Evolutionary conservation across 2,888 invertebrate genomes (phyloP), one percentile per base, ranked within the genome.

Genomic region (Tiphia femorata): DNA sequence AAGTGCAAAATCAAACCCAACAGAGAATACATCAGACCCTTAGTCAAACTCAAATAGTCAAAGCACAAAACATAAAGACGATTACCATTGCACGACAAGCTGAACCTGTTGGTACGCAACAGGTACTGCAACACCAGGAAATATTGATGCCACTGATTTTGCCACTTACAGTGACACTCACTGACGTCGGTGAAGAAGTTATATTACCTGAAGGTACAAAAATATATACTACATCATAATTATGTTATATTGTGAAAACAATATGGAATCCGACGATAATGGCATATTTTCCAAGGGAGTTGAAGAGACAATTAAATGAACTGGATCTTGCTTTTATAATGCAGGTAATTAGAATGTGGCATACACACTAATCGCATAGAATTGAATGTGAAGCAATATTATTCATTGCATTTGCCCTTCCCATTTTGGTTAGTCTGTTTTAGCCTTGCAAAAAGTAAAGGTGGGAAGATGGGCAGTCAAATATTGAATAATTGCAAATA

Each of bases 141-240:
- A 79, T 83, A 40, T 52, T 83, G 5, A 82, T 83, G 83, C 83
- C 83, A 2, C 55, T 83, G 16, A 82, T 83, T 23, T 52, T 83
- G 25, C 83, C 82, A 4, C 64, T 83, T 0, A 81, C 82, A 0
- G 82, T 83, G 0, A 82, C 83, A 0, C 66, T 83, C 2, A 67
- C 82, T 0, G 82, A 83, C 37, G 80, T 80, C 1, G 81, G 79
- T 10, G 82, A 83, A 8, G 83, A 83, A 66, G 81, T 82, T 2
- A 81, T 81, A 43, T 51, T 83, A 16, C 81, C 83, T 0, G 83
- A 83, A 49, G 83, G 81, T 42, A 81, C 82, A 0, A 83, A 83
- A 29, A 79, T 83, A 61, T 83, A 77, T 42, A 82, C 83, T 0
- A 78, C 82, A 1, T 70, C 81, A 55, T 80, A 77, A 79, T 59